Conservation (phyloP, 2,113 vertebrate species). For the Trachemys scripta region DNA sequence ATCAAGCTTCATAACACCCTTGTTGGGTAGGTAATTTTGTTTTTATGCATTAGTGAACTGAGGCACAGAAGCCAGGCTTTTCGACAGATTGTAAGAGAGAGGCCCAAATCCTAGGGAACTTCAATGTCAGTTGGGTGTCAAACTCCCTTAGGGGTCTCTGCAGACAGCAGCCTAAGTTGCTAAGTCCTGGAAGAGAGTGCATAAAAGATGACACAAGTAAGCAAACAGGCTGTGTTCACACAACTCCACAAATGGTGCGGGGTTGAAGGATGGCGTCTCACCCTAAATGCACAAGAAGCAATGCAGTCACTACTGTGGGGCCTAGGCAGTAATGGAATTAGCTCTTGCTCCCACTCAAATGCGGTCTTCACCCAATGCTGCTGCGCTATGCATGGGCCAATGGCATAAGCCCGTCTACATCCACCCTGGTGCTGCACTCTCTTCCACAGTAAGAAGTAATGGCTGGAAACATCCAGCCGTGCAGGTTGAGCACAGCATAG, state of each 20-base stretch:
- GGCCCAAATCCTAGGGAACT: not conserved
- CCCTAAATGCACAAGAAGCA: not conserved
- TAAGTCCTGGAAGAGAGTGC: not conserved
- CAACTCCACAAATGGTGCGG: too few species aligned
- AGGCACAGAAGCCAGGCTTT: not conserved
- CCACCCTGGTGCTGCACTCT: not conserved
- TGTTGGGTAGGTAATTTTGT: not conserved
- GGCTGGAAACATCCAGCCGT: accelerated
- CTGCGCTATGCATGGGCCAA: not conserved
- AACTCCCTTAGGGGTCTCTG: not conserved
- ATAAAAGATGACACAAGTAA: not conserved
- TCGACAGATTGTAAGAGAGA: not conserved
- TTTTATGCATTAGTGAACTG: not conserved
- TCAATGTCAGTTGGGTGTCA: not conserved
- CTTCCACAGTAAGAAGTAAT: not conserved
- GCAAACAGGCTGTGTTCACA: not conserved
- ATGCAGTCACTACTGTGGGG: not conserved
- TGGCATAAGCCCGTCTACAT: not conserved
- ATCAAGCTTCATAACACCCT: not conserved
- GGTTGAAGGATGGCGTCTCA: too few species aligned
- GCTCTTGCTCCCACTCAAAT: not conserved
- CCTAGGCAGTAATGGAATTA: not conserved
- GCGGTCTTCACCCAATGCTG: not conserved
- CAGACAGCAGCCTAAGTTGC: not conserved
- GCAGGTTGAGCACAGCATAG: accelerated